These are phyloP conservation scores for Silurus lanzhouensis DNA, from an alignment of 2,797 vertebrate species.

Conservation along the genomic window DNA sequence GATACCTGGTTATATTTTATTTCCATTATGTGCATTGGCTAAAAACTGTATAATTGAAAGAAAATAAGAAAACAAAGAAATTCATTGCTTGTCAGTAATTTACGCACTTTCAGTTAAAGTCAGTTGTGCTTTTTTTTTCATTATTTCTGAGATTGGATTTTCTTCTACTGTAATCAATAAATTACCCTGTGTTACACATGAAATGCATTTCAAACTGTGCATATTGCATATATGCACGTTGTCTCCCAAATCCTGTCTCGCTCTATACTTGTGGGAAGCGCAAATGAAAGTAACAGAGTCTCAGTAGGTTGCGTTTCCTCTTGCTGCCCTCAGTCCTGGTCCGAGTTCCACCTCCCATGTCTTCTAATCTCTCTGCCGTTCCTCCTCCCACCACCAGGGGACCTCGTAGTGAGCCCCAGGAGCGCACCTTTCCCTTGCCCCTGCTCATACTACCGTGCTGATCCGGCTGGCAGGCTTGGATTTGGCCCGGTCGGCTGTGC, in stretches of 20 bases:
- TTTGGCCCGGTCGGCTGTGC: slow-evolving; percentile 76
- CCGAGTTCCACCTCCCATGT: slow-evolving; percentile 49
- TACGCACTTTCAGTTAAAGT: slow-evolving; percentile 20
- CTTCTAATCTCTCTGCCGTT: slow-evolving; percentile 56
- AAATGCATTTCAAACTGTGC: slow-evolving; percentile 7
- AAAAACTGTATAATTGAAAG: neutral
- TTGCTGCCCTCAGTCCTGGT: slow-evolving; percentile 62
- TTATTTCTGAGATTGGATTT: slow-evolving; percentile 16
- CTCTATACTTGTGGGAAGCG: slow-evolving; percentile 69
- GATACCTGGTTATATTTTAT: slow-evolving; percentile 47
- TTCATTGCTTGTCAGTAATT: slow-evolving; percentile 2
- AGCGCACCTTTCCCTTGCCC: slow-evolving; percentile 38
- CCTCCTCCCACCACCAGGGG: slow-evolving; percentile 61
- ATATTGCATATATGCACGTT: neutral
- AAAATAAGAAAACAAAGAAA: slow-evolving; percentile 5
- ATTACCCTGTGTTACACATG: neutral
- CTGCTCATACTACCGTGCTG: slow-evolving; percentile 87
- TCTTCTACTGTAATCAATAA: neutral
- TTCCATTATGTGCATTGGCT: slow-evolving; percentile 4
- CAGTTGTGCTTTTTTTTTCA: neutral
- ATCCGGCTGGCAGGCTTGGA: slow-evolving; percentile 88
- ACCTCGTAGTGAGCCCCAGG: slow-evolving; percentile 47
- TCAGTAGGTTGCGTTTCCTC: slow-evolving; percentile 72
- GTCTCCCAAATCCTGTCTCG: neutral
- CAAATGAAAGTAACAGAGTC: slow-evolving; percentile 78